A percentile compares a stretch with the other conserved stretches of the same genome.
phyloP scores from a whole-genome alignment of 2,888 invertebrate species.

The Drosophila barbarae region DNA sequence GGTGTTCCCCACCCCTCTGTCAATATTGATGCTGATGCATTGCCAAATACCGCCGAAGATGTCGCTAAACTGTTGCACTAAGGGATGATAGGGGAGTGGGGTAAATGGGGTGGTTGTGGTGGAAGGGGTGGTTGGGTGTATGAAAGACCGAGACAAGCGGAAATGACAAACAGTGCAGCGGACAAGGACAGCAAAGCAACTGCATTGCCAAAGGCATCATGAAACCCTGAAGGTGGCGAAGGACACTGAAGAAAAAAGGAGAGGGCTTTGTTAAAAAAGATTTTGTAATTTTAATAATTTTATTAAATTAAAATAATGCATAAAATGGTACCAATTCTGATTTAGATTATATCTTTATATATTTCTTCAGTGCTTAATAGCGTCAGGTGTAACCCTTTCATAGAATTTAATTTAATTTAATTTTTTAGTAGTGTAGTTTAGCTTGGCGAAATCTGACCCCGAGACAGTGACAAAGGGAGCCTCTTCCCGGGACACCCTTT shows the following conservation, averaged over 20 bases:
- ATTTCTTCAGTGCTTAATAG: too few relatives aligned
- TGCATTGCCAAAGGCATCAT: slow-evolving; percentile 13
- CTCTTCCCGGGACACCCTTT: slow-evolving; percentile 2
- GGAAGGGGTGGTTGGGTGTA: not conserved
- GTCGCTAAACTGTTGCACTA: slow-evolving; percentile 61
- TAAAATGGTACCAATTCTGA: too few relatives aligned
- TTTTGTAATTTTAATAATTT: too few relatives aligned
- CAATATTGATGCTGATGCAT: slow-evolving; percentile 71
- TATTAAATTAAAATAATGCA: not conserved
- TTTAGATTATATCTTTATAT: not conserved
- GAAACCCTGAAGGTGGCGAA: not conserved
- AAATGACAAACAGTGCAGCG: slow-evolving; percentile 56
- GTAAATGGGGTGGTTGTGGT: not conserved
- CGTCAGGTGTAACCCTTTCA: not conserved
- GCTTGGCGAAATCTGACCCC: slow-evolving; percentile 38
- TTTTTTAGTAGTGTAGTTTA: slow-evolving; percentile 33
- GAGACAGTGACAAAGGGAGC: slow-evolving; percentile 35
- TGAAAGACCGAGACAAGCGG: slow-evolving; percentile 47
- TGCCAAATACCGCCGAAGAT: slow-evolving; percentile 48
- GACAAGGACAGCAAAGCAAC: slow-evolving; percentile 26
- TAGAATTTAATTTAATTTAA: not conserved
- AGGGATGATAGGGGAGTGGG: slow-evolving; percentile 13
- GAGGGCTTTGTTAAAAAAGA: too few relatives aligned
- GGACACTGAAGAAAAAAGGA: slow-evolving; percentile 8
- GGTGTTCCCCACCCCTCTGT: slow-evolving; percentile 30